phyloP scores from a whole-genome alignment of 2,113 vertebrate species.

The Paracanthobrama guichenoti region DNA sequence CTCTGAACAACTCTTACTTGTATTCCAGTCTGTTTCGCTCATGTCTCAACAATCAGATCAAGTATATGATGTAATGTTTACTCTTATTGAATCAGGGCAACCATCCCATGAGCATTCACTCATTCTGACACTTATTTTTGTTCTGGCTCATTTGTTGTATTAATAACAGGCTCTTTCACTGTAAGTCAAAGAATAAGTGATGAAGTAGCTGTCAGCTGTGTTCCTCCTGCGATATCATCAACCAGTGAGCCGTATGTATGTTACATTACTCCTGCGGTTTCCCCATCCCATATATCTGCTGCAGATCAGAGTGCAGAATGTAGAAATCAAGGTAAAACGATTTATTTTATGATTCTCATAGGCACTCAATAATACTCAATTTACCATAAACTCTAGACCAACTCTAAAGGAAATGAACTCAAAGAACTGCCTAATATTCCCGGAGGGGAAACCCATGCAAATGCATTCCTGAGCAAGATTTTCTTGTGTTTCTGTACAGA shows the following conservation, averaged over 20 bases:
- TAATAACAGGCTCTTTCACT: background rate
- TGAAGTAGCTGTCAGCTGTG: background rate
- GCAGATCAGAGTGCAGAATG: background rate
- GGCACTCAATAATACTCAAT: slow-evolving; percentile 20
- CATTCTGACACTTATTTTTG: background rate
- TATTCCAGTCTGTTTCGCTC: background rate
- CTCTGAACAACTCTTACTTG: background rate
- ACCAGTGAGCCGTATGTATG: background rate
- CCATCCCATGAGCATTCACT: background rate
- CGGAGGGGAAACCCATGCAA: background rate
- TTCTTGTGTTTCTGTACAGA: background rate
- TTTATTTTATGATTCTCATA: background rate
- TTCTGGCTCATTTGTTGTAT: slow-evolving; percentile 23
- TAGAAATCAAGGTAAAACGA: background rate
- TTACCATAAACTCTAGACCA: background rate
- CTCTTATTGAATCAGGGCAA: background rate
- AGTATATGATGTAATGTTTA: slow-evolving; percentile 3
- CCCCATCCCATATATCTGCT: background rate
- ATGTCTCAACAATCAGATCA: background rate
- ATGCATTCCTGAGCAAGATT: background rate
- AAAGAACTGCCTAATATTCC: slow-evolving; percentile 16
- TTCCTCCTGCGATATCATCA: background rate
- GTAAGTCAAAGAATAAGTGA: background rate
- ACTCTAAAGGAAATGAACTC: no score
- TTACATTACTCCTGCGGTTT: slow-evolving; percentile 8